Evolutionary conservation across 2,113 vertebrate genomes (phyloP).

Genomic region (Chinchilla lanigera): DNA sequence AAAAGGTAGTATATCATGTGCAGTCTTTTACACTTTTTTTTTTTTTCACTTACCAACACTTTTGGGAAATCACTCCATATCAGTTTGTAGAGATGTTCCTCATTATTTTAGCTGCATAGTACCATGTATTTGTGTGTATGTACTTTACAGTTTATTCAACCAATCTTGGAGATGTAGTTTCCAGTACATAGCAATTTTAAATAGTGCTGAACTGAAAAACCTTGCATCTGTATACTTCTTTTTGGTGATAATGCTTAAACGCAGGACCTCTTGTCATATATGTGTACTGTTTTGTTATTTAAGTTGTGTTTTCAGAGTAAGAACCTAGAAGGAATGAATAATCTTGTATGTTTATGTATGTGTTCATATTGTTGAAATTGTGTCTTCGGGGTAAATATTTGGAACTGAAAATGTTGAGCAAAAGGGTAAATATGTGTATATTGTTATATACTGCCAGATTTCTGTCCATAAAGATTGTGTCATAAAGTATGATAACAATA

Average conservation of each 20-base stretch:
- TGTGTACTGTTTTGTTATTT: not conserved
- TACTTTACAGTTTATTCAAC: not conserved
- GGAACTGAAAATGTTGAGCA: not conserved
- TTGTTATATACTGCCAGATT: not conserved
- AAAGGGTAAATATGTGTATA: not conserved
- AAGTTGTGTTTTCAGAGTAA: not conserved
- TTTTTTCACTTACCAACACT: not conserved
- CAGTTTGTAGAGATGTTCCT: not conserved
- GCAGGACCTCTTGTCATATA: not conserved
- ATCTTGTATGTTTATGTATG: not conserved
- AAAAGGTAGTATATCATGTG: not conserved
- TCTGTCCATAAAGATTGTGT: not conserved
- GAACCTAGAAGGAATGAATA: not conserved
- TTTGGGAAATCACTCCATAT: not conserved
- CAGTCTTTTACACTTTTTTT: not conserved
- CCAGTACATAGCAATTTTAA: not conserved
- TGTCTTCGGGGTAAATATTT: not conserved
- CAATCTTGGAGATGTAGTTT: not conserved
- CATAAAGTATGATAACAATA: not conserved
- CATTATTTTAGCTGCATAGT: not conserved
- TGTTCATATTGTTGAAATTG: slow-evolving; percentile 43
- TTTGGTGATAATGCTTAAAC: not conserved
- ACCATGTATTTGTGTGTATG: not conserved
- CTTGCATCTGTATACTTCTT: not conserved
- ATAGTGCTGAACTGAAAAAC: not conserved